Conservation (phyloP, 2,797 vertebrate species). For the Gallirallus australis region DNA sequence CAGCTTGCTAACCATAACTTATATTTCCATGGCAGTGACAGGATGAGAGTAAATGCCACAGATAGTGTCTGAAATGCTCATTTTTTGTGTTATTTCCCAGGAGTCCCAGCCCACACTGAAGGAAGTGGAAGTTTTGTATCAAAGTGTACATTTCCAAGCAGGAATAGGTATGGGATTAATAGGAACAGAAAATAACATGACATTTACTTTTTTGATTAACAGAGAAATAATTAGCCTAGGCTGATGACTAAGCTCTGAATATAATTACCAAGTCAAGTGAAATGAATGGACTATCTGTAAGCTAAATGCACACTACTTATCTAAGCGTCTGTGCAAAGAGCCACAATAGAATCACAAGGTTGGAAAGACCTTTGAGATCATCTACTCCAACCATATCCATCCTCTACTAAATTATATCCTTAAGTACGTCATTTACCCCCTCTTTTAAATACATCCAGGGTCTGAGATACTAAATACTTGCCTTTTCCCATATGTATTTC, state of each 20-base stretch:
- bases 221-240: background rate
- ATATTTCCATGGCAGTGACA: background rate
- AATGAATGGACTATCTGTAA: background rate
- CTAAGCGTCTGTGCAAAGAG: background rate
- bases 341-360: background rate
- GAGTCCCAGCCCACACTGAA: background rate
- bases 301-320: background rate
- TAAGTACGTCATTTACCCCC: no score
- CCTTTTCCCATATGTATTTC: background rate
- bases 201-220: background rate
- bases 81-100: background rate
- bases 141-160: background rate
- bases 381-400: no score
- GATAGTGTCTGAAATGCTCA: fast-evolving
- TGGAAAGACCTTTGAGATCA: no score
- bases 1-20: background rate
- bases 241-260: background rate
- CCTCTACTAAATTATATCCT: no score
- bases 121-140: background rate
- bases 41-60: slow-evolving; percentile 23
- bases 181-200: background rate
- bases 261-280: background rate
- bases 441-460: no score
- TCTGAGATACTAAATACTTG: background rate
- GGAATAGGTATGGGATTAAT: background rate